Evolutionary conservation across 2,888 invertebrate species (phyloP).

Genomic region (Endotricha flammealis): DNA sequence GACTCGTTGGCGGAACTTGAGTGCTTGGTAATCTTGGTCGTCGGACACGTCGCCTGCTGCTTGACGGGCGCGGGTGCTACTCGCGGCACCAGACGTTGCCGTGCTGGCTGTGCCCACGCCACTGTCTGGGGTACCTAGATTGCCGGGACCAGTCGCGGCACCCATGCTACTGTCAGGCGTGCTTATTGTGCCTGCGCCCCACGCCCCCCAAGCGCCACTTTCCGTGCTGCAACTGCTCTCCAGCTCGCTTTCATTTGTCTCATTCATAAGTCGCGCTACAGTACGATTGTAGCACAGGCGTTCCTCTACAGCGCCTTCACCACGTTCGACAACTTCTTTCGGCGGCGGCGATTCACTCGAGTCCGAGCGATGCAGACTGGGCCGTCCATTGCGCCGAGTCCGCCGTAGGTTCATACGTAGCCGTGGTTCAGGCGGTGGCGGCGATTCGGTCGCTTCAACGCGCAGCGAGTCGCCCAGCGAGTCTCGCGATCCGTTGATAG

Average conservation of each 20-base stretch:
- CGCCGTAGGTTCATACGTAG: conserved; percentile 40
- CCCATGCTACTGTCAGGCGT: conserved; percentile 17
- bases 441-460: conserved; percentile 41
- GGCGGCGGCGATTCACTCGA: conserved; percentile 64
- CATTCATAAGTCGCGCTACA: conserved; percentile 66
- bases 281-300: conserved; percentile 47
- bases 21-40: conserved; percentile 68
- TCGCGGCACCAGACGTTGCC: too few species aligned
- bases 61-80: conserved; percentile 45
- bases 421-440: conserved; percentile 37
- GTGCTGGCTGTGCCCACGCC: conserved; percentile 59
- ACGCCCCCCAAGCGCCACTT: too few species aligned
- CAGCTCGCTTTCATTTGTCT: conserved; percentile 70
- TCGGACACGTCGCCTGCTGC: conserved; percentile 53
- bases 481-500: conserved; percentile 76
- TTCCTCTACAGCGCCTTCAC: conserved; percentile 37
- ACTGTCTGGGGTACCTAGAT: conserved; percentile 53
- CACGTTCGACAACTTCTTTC: conserved; percentile 38
- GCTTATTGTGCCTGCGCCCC: conserved; percentile 35
- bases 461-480: conserved; percentile 55
- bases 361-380: conserved; percentile 50
- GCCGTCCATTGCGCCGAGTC: conserved; percentile 46
- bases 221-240: conserved; percentile 71
- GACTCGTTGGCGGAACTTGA: conserved; percentile 77
- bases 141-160: conserved; percentile 19